Evolutionary conservation across 30 jellyfish, hydroid and myxozoan species (phyloP).

Genomic region (Rhopilema esculentum): DNA sequence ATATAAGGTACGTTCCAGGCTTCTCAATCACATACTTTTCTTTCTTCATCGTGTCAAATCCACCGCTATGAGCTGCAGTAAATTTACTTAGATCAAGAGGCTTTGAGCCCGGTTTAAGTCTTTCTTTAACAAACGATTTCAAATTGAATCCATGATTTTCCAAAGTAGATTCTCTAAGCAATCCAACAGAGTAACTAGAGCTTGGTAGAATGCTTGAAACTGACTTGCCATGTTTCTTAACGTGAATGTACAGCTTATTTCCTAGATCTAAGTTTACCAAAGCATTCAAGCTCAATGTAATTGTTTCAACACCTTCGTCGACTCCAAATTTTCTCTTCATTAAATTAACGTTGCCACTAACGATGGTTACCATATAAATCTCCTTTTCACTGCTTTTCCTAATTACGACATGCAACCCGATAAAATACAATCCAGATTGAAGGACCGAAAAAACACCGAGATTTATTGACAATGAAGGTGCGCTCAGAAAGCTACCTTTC

Average conservation of each 20-base stretch:
- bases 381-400: conserved; percentile 25
- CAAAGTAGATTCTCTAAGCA: background rate
- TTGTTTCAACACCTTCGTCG: background rate
- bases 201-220: background rate
- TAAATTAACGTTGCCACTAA: conserved; percentile 16
- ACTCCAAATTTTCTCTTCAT: background rate
- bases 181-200: conserved; percentile 44
- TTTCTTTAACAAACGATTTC: conserved; percentile 1
- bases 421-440: conserved; percentile 37
- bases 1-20: conserved; percentile 7
- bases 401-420: conserved; percentile 38
- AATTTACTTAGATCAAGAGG: conserved; percentile 3
- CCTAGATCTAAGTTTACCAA: conserved; percentile 26
- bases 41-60: background rate
- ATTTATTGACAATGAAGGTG: conserved; percentile 35
- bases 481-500: conserved; percentile 37
- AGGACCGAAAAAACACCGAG: conserved; percentile 61
- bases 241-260: background rate
- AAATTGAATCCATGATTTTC: conserved; percentile 10
- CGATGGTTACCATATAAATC: conserved; percentile 3
- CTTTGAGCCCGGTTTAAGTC: background rate
- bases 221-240: background rate
- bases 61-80: conserved; percentile 14
- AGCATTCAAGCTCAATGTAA: conserved; percentile 8
- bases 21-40: background rate